Conservation (phyloP, 1,140 invertebrate genomes). For the Drosophila pectinifera region DNA sequence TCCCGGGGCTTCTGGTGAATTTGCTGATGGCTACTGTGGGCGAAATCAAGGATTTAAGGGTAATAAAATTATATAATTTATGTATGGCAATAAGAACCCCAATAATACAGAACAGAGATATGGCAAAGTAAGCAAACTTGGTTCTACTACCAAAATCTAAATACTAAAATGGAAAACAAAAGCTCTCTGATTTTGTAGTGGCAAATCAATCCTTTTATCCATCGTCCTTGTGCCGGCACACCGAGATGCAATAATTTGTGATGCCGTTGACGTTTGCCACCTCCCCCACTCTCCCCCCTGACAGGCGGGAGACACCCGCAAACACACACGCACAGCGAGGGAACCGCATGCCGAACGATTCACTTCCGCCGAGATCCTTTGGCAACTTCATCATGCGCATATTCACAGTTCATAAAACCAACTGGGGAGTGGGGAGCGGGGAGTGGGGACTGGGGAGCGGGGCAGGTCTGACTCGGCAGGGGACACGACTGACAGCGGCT, state of each 20-base stretch:
- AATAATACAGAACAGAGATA: too few relatives aligned
- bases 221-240: conserved; percentile 19
- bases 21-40: conserved; percentile 20
- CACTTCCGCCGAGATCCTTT: conserved; percentile 59
- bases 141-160: neutral
- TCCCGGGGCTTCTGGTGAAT: neutral
- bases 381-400: conserved; percentile 65
- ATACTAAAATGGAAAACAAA: neutral
- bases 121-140: too few relatives aligned
- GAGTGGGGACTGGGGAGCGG: neutral
- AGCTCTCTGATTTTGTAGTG: neutral
- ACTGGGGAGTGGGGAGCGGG: conserved; percentile 6
- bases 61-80: too few relatives aligned
- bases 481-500: conserved; percentile 43
- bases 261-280: conserved; percentile 44
- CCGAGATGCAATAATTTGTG: conserved; percentile 72
- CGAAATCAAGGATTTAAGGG: neutral
- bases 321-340: conserved; percentile 27
- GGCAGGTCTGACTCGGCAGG: neutral
- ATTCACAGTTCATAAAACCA: conserved; percentile 81
- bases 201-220: neutral
- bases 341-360: conserved; percentile 46
- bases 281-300: neutral
- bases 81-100: too few relatives aligned
- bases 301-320: conserved; percentile 6